A percentile compares a stretch with the other conserved stretches of the same genome.
Conservation (phyloP, 64 coral and sea anemone genomes). For the Hydrozoanthus tunicans region DNA sequence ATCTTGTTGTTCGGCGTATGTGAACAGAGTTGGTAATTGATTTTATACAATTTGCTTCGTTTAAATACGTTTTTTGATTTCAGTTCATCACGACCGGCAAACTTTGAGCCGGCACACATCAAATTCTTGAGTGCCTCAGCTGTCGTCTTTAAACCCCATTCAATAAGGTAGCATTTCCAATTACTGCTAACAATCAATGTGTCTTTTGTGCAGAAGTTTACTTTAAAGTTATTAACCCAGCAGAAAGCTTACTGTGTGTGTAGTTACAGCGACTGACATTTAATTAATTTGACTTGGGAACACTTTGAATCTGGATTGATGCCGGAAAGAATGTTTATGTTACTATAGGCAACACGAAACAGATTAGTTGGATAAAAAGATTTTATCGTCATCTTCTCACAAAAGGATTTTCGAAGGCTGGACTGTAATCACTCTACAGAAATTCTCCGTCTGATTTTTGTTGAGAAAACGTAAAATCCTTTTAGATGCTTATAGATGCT, state of each 20-base stretch:
- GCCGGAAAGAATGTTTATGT: constrained; percentile 19
- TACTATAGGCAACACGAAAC: background rate
- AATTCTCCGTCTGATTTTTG: background rate
- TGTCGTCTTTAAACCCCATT: background rate
- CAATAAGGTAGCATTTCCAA: background rate
- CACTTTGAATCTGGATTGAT: background rate
- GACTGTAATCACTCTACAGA: background rate
- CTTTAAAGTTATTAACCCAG: background rate
- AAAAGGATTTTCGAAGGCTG: background rate
- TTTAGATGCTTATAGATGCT: background rate
- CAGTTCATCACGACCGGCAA: background rate
- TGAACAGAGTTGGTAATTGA: background rate
- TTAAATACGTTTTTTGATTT: background rate
- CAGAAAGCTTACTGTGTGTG: background rate
- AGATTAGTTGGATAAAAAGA: background rate
- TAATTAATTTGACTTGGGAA: constrained; percentile 19
- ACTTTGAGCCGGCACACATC: background rate
- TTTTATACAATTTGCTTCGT: background rate
- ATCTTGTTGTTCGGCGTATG: too few relatives aligned
- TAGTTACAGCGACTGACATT: background rate
- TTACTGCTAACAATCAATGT: background rate
- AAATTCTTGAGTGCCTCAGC: background rate
- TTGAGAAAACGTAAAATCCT: background rate
- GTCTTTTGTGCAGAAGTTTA: background rate
- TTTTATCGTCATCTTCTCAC: constrained; percentile 30